A percentile compares a stretch with the other conserved stretches of the same genome.
Conservation (phyloP, 2,797 vertebrate genomes). For the Mormyrops boulengeri region DNA sequence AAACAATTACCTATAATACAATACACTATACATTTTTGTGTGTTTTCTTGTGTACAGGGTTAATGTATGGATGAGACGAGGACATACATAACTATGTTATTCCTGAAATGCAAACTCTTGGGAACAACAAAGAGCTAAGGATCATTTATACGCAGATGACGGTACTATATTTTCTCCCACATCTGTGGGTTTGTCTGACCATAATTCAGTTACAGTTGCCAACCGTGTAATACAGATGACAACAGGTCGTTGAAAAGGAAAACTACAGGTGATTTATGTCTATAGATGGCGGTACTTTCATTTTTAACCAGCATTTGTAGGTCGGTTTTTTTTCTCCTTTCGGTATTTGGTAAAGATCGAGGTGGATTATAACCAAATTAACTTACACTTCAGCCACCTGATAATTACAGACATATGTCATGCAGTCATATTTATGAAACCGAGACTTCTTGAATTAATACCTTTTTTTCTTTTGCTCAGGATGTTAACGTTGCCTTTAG, state of each 20-base stretch:
- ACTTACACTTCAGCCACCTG: not conserved
- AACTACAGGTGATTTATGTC: slow-evolving; percentile 13
- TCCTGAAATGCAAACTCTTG: not conserved
- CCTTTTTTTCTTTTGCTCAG: not conserved
- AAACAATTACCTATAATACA: not conserved
- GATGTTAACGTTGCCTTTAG: not conserved
- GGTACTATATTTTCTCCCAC: not conserved
- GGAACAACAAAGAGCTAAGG: not conserved
- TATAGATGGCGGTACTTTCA: slow-evolving; percentile 41
- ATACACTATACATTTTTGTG: not conserved
- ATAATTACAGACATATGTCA: not conserved
- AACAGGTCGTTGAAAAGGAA: not conserved
- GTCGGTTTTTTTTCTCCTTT: not conserved
- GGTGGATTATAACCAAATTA: not conserved
- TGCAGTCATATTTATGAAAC: not conserved
- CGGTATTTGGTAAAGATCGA: slow-evolving; percentile 28
- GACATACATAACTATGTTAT: not conserved
- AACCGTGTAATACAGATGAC: not conserved
- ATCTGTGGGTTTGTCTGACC: not conserved
- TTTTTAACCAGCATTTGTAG: not conserved
- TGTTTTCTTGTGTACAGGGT: not conserved
- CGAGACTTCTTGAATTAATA: not conserved
- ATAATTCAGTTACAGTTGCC: not conserved
- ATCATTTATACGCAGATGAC: not conserved
- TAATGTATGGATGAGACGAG: not conserved